Evolutionary conservation across 35 echinoderm and acorn worm species (phyloP), one percentile per base, ranked within the genome.

Genomic region (Apostichopus parvimensis): DNA sequence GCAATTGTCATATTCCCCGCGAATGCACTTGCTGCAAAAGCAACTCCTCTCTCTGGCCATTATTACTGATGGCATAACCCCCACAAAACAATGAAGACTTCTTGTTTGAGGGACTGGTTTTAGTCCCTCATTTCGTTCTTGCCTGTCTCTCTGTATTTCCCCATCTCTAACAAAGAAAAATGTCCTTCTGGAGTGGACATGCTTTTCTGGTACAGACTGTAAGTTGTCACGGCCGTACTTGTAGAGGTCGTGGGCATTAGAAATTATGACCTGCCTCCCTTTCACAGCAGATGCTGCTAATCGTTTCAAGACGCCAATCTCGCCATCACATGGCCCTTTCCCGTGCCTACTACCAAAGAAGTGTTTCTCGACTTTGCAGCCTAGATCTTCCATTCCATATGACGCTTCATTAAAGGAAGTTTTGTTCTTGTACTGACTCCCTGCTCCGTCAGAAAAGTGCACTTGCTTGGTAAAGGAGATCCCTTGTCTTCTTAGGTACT

Each of bases 341-440:
- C 92, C 92, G 56, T 93, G 92, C 6, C 92, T 9, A 25, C 92
- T 87, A 2, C 92, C 92, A 53, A 93, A 93, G 53, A 93, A 93
- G 55, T 93, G 92, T 61, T 93, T 92, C 9, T 92, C 90, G 3
- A 92, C 57, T 20, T 4, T 6, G 22, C 75, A 80, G 5, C 61
- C 58, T 14, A 81, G 54, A 1, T 92, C 78, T 28, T 79, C 59
- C 5, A 18, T 8, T 8, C 78, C 90, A 82, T n/a, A 28, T 15
- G 77, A 82, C 17, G 90, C 90, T 82, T 92, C 34, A 45, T 45
- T 21, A 83, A 92, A 92, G 6, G 77, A 82, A 1, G 2, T 66
- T 34, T 92, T 92, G 52, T 58, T 80, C 23, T 92, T 92, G 55
- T 92, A 92, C 23, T 92, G 77, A 66, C 54, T 22, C 7, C 28